Conservation (phyloP, 2,888 invertebrate genomes). For the Sarcophaga subvicina region DNA sequence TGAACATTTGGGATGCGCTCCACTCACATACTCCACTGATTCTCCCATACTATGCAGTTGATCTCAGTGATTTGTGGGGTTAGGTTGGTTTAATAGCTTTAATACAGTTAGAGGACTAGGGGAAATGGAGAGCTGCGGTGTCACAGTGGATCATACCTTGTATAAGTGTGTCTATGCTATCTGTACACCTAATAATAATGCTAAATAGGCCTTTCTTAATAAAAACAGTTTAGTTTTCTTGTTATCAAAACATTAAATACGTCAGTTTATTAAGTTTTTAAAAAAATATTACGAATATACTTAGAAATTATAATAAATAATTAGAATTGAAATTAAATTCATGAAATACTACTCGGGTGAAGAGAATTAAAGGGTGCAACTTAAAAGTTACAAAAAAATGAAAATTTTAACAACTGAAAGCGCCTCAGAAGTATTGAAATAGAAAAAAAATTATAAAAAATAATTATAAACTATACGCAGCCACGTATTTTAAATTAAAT, state of each 20-base stretch:
- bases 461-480: slow-evolving; percentile 53
- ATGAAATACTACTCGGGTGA: slow-evolving; percentile 18
- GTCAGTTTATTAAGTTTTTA: slow-evolving; percentile 68
- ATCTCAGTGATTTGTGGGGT: too few species aligned
- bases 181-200: too few species aligned
- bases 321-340: slow-evolving; percentile 12
- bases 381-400: slow-evolving; percentile 45
- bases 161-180: too few species aligned
- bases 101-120: too few species aligned
- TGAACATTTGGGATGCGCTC: too few species aligned
- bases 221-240: too few species aligned
- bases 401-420: slow-evolving; percentile 61
- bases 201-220: too few species aligned
- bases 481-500: slow-evolving; percentile 37
- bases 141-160: too few species aligned
- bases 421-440: slow-evolving; percentile 63
- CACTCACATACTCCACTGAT: too few species aligned
- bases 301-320: slow-evolving; percentile 46
- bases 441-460: background rate
- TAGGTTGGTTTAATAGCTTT: too few species aligned
- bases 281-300: slow-evolving; percentile 52
- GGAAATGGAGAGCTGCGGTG: too few species aligned
- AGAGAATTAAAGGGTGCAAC: slow-evolving; percentile 54
- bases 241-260: slow-evolving; percentile 47
- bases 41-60: too few species aligned